Evolutionary conservation across 1,140 invertebrate genomes (phyloP).

Genomic region (Palaemon carinicauda): DNA sequence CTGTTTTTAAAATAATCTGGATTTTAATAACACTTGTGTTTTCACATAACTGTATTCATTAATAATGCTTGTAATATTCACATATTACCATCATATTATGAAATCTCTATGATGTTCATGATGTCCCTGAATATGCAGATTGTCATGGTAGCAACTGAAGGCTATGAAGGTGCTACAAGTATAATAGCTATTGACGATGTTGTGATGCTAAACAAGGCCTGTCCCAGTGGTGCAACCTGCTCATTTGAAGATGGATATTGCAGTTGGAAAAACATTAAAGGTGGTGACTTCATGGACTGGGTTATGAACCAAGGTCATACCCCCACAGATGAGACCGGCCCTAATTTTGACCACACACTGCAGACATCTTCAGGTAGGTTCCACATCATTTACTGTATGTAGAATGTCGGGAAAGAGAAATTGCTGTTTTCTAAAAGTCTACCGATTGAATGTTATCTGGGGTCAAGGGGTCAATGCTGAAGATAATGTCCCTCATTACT

Average conservation of each 20-base stretch:
- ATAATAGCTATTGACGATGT: constrained; percentile 38
- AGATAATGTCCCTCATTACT: too few relatives aligned
- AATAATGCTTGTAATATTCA: too few relatives aligned
- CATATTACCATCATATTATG: too few relatives aligned
- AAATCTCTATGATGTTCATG: too few relatives aligned
- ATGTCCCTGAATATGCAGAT: not conserved
- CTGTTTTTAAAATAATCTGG: too few relatives aligned
- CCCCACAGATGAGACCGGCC: constrained; percentile 25
- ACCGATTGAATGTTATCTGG: too few relatives aligned
- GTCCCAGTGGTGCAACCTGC: constrained; percentile 25
- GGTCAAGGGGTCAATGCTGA: too few relatives aligned
- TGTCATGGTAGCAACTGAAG: constrained; percentile 9
- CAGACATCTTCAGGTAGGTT: constrained; percentile 11
- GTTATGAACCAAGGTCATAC: constrained; percentile 33
- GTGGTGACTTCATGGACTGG: constrained; percentile 18
- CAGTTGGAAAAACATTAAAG: constrained; percentile 24
- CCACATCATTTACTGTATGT: too few relatives aligned
- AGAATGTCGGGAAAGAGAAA: too few relatives aligned
- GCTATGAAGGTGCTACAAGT: constrained; percentile 22
- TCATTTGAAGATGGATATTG: constrained; percentile 40
- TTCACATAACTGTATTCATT: too few relatives aligned
- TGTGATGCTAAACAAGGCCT: not conserved
- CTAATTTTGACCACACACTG: constrained; percentile 36
- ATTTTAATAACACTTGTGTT: too few relatives aligned
- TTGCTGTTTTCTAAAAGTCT: too few relatives aligned